phyloP scores from a whole-genome alignment of 1,140 invertebrate species.

The Ridgeia piscesae region DNA sequence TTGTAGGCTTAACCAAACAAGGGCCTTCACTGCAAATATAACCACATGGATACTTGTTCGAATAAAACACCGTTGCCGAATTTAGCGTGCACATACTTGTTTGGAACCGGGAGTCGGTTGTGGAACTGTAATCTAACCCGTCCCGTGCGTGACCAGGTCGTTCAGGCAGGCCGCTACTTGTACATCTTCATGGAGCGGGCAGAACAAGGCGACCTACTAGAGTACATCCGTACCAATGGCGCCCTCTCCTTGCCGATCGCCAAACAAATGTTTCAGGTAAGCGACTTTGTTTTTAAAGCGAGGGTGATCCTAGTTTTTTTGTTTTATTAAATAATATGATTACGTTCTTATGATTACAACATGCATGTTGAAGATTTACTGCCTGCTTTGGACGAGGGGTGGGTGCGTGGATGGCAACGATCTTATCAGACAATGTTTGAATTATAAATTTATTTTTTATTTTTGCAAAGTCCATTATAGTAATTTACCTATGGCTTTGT shows the following conservation, averaged over 20 bases:
- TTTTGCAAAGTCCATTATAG: too few relatives aligned
- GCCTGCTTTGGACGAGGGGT: too few relatives aligned
- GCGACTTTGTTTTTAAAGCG: constrained; percentile 57
- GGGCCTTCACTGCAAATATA: too few relatives aligned
- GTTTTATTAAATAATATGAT: too few relatives aligned
- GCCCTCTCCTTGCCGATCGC: constrained; percentile 39
- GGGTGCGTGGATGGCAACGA: too few relatives aligned
- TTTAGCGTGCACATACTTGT: neutral
- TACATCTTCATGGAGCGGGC: constrained; percentile 89
- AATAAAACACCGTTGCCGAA: neutral
- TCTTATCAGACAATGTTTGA: too few relatives aligned
- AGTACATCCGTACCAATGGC: constrained; percentile 66
- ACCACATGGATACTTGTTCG: neutral
- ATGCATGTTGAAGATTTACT: too few relatives aligned
- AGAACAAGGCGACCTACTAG: constrained; percentile 80
- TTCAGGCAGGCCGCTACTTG: constrained; percentile 63
- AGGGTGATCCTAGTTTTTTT: too few relatives aligned
- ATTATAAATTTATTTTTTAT: too few relatives aligned
- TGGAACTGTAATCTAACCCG: neutral
- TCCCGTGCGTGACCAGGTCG: constrained; percentile 44
- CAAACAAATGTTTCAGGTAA: constrained; percentile 54
- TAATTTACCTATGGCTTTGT: too few relatives aligned
- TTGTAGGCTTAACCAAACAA: too few relatives aligned
- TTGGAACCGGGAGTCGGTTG: neutral
- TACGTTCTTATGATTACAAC: too few relatives aligned